Evolutionary conservation across 2,888 invertebrate species (phyloP).

Genomic region (Lypha dubia): DNA sequence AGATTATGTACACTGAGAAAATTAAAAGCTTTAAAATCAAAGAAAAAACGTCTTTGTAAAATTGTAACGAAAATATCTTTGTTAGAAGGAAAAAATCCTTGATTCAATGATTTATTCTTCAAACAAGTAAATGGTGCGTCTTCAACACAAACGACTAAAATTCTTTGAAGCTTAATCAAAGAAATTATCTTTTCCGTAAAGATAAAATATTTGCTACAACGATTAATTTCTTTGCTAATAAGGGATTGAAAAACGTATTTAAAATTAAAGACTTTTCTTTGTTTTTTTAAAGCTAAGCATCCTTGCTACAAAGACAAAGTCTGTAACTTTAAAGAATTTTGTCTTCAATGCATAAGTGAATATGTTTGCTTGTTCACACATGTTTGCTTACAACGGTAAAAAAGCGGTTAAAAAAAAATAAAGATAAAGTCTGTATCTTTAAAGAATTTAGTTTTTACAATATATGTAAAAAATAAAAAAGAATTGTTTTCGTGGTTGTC

Average conservation of each 20-base stretch:
- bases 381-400: slow-evolving; percentile 26
- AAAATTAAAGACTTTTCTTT: background rate
- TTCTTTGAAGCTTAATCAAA: slow-evolving; percentile 33
- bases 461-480: background rate
- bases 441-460: slow-evolving; percentile 36
- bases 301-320: slow-evolving; percentile 29
- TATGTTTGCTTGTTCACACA: slow-evolving; percentile 20
- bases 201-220: slow-evolving; percentile 20
- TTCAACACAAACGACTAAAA: slow-evolving; percentile 29
- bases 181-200: slow-evolving; percentile 24
- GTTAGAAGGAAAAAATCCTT: slow-evolving; percentile 41
- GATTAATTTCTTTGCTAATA: slow-evolving; percentile 12
- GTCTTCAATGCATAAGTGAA: slow-evolving; percentile 13
- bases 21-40: slow-evolving; percentile 24
- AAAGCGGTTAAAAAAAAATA: slow-evolving; percentile 20
- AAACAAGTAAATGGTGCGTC: slow-evolving; percentile 36
- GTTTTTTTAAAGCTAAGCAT: slow-evolving; percentile 10
- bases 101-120: slow-evolving; percentile 40
- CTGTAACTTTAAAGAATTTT: slow-evolving; percentile 2
- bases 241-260: slow-evolving; percentile 3
- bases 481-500: too few species aligned
- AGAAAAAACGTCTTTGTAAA: slow-evolving; percentile 24
- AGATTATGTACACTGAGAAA: slow-evolving; percentile 33
- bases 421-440: slow-evolving; percentile 39
- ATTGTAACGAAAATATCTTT: slow-evolving; percentile 37